phyloP scores from a whole-genome alignment of 2,113 vertebrate species.

The Trematomus loennbergii region DNA sequence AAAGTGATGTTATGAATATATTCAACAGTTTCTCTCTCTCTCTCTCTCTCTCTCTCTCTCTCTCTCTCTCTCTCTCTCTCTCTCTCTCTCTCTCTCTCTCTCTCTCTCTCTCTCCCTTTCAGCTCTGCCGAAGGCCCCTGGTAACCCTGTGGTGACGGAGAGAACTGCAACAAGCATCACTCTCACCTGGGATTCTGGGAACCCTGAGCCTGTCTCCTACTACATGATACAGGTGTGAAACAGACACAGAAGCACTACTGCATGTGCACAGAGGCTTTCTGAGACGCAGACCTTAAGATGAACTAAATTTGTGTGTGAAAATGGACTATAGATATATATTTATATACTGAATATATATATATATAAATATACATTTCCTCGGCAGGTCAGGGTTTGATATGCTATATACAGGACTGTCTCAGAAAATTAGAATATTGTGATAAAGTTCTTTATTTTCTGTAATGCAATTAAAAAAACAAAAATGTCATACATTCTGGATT shows the following conservation, averaged over 20 bases:
- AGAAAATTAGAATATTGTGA: too few relatives aligned
- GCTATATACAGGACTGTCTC: too few relatives aligned
- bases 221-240: slow-evolving; percentile 88
- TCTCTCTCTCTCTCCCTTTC: too few relatives aligned
- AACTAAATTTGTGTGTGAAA: background rate
- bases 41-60: too few relatives aligned
- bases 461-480: too few relatives aligned
- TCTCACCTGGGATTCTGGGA: slow-evolving; percentile 98
- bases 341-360: background rate
- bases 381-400: too few relatives aligned
- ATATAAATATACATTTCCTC: background rate
- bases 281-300: background rate
- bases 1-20: background rate
- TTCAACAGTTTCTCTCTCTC: background rate
- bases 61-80: slow-evolving; percentile 13
- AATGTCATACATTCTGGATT: too few relatives aligned
- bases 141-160: slow-evolving; percentile 94
- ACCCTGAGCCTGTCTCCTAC: slow-evolving; percentile 97
- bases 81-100: too few relatives aligned
- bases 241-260: background rate
- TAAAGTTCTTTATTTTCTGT: too few relatives aligned
- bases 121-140: slow-evolving; percentile 97
- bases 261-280: background rate
- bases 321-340: too few relatives aligned
- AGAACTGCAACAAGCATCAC: slow-evolving; percentile 98